phyloP scores from a whole-genome alignment of 2,113 vertebrate species.

The Loxodonta africana region DNA sequence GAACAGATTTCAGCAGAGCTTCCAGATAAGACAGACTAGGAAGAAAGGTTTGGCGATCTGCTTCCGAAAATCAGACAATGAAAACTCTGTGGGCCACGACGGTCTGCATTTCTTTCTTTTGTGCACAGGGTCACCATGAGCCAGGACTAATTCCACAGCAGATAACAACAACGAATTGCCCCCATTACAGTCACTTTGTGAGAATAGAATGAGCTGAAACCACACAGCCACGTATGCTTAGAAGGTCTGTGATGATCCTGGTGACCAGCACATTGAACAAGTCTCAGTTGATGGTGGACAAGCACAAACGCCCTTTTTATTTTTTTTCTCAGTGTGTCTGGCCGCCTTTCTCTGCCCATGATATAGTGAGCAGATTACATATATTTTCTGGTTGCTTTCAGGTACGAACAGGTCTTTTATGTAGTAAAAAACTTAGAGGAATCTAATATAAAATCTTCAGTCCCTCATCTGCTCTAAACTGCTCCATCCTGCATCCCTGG shows the following conservation, averaged over 20 bases:
- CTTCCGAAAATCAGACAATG: neutral
- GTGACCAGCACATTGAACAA: neutral
- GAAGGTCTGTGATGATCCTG: too few species aligned
- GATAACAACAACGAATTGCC: neutral
- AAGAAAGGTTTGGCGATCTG: neutral
- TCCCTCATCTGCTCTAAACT: neutral
- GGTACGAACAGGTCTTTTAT: neutral
- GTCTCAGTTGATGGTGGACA: neutral
- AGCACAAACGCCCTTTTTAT: neutral
- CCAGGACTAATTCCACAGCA: too few species aligned
- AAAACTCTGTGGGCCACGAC: neutral
- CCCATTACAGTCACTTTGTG: neutral
- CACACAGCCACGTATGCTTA: accelerated
- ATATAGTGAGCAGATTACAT: neutral
- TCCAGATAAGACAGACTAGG: neutral
- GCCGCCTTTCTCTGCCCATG: neutral
- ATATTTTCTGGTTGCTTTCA: neutral
- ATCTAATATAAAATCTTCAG: neutral
- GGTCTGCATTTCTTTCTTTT: neutral
- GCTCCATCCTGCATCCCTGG: neutral
- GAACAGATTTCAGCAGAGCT: too few species aligned
- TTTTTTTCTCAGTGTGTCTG: neutral
- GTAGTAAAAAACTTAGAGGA: neutral
- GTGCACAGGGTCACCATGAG: too few species aligned
- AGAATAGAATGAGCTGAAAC: neutral